Base-by-base conservation (phyloP, 2,113 vertebrate species). In the Misgurnus mizolepis region DNA sequence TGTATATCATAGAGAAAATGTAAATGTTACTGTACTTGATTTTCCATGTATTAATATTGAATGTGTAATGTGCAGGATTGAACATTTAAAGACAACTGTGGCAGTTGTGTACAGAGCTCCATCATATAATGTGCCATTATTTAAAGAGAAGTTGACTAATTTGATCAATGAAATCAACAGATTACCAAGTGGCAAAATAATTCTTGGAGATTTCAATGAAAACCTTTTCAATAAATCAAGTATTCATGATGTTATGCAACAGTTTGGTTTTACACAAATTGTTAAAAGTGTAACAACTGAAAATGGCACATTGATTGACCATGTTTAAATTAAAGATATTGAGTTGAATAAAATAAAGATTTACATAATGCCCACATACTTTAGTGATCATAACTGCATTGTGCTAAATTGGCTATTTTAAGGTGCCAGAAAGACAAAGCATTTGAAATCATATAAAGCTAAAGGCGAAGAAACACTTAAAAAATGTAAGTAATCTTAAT, bases 131-230 rank as follows among this genome's bases (percentile, higher is more conserved):
- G 7, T 65, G 0, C 18, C 6, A 0, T 65, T 34, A 1, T 34
- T 34, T 34, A 34, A 34, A 34, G 27, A 34, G 27, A 34, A 34
- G 1, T 34, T 34, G 39, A 65, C 3, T 65, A 39, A 1, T 12
- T 17, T 65, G 7, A 7, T 65, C 15, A 15, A 65, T 9, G 12
- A 65, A 40, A 65, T 65, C 2, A 41, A 65, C 62, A 15, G 6
- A 6, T 17, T 65, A 65, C 6, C 62, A 65, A 34, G 62, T 41
- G 62, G 62, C 0, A 65, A 65, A 65, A 65, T 65, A 15, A 65
- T 65, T 65, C 14, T 65, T 4, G 62, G 62, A 40, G 34, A 65
- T 41, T 65, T 65, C 14, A 65, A 65, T 65, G 62, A 65, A 65
- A 65, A 65, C 39, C 14, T 65, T 65, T 15, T 65, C 14, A 65